phyloP scores from a whole-genome alignment of 2,888 invertebrate species.

The Drosophila neonasuta region DNA sequence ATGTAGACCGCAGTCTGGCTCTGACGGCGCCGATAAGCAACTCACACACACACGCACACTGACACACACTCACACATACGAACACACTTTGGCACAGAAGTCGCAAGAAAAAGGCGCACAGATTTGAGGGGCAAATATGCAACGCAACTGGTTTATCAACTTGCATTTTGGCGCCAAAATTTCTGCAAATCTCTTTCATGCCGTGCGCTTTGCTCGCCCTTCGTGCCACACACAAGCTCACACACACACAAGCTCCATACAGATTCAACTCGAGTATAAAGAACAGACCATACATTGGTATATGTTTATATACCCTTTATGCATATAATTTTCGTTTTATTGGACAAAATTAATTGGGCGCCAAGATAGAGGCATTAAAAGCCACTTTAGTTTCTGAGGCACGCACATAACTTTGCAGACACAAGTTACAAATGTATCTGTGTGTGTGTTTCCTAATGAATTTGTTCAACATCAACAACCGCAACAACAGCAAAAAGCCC shows the following conservation, averaged over 20 bases:
- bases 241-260: no score
- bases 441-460: constrained; percentile 59
- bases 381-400: constrained; percentile 60
- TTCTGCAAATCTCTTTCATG: constrained; percentile 78
- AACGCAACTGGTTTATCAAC: constrained; percentile 77
- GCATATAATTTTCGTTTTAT: constrained; percentile 73
- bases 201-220: constrained; percentile 68
- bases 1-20: constrained; percentile 62
- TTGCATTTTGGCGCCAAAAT: constrained; percentile 81
- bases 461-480: constrained; percentile 44
- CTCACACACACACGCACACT: constrained; percentile 24
- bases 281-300: constrained; percentile 1
- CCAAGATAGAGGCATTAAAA: constrained; percentile 75
- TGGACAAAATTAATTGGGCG: constrained; percentile 75
- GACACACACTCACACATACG: constrained; percentile 8
- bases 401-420: constrained; percentile 49
- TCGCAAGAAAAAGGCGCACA: constrained; percentile 60
- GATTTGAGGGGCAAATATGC: constrained; percentile 64
- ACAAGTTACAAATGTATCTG: constrained; percentile 30
- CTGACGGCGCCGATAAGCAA: constrained; percentile 67
- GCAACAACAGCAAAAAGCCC: constrained; percentile 8
- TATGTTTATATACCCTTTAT: constrained; percentile 53
- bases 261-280: background rate
- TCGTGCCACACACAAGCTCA: constrained; percentile 48
- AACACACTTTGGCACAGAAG: constrained; percentile 26